Evolutionary conservation across 1,140 invertebrate species (phyloP).

Genomic region (Pseudomyrmex flavicornis): DNA sequence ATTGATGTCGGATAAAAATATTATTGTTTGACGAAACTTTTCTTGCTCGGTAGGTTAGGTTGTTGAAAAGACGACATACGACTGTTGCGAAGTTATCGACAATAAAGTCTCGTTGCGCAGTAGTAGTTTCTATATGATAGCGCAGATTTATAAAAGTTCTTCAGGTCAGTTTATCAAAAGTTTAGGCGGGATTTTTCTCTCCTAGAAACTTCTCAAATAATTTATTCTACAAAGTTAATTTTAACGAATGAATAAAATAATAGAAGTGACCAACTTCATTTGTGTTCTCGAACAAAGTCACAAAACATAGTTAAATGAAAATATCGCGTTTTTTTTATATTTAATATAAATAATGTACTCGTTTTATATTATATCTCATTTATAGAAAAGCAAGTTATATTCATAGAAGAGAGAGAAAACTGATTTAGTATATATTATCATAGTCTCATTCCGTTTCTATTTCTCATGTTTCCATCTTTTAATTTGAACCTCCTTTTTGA

Average conservation of each 20-base stretch:
- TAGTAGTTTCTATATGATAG: conserved; percentile 26
- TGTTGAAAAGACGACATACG: neutral
- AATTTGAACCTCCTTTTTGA: neutral
- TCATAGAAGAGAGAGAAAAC: neutral
- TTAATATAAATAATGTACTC: too few species aligned
- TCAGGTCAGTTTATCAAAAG: neutral
- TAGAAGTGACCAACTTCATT: neutral
- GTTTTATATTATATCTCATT: too few species aligned
- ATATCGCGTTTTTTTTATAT: too few species aligned
- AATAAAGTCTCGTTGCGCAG: neutral
- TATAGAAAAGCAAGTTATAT: too few species aligned
- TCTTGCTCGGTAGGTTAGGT: neutral
- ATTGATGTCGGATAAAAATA: neutral
- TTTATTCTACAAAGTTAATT: conserved; percentile 14
- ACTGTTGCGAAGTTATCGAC: conserved; percentile 27
- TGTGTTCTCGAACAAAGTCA: neutral
- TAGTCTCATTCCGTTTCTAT: neutral
- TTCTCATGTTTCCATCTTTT: neutral
- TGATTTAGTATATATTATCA: neutral
- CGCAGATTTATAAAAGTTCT: conserved; percentile 15
- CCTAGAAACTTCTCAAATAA: conserved; percentile 7
- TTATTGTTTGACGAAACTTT: neutral
- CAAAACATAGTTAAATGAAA: neutral
- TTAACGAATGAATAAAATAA: neutral
- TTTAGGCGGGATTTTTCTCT: neutral